These are phyloP conservation scores for Muscicapa comitata DNA, from an alignment of 2,797 vertebrate genomes.

Conservation along the genomic window DNA sequence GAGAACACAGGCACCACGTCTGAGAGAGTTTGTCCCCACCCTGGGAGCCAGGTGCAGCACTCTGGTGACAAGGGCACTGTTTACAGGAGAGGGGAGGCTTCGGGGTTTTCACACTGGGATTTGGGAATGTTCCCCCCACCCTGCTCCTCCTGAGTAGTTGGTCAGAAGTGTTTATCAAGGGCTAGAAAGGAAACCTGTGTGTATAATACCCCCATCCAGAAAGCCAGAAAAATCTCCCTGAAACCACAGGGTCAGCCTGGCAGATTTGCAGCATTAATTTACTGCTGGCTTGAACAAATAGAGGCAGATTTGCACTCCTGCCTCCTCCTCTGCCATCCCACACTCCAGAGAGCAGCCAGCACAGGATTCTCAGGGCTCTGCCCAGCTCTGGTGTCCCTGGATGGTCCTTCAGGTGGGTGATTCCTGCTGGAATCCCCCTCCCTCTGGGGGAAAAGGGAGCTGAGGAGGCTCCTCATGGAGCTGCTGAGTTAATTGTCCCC, in stretches of 20 bases:
- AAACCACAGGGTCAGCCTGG: conserved; percentile 37
- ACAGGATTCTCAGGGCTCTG: neutral
- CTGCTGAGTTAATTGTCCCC: conserved; percentile 22
- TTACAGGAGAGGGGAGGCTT: neutral
- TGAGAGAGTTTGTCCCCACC: rapidly evolving
- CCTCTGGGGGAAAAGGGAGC: neutral
- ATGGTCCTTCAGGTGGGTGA: neutral
- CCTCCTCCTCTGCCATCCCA: neutral
- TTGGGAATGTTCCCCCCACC: neutral
- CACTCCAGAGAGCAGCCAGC: rapidly evolving
- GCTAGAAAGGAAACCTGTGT: conserved; percentile 41
- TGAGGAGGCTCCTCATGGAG: neutral
- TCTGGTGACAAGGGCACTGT: neutral
- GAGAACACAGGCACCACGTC: rapidly evolving
- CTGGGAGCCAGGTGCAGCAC: neutral
- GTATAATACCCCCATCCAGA: neutral
- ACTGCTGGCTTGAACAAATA: neutral
- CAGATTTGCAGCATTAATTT: conserved; percentile 25
- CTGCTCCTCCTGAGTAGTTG: neutral
- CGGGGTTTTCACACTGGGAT: neutral
- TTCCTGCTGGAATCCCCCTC: neutral
- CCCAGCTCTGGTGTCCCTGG: rapidly evolving
- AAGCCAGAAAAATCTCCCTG: conserved; percentile 30
- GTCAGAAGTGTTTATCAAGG: conserved; percentile 45
- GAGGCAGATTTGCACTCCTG: neutral